A percentile compares a stretch with the other conserved stretches of the same genome.
Conservation (phyloP, 1,140 invertebrate genomes). For the Procambarus clarkii region DNA sequence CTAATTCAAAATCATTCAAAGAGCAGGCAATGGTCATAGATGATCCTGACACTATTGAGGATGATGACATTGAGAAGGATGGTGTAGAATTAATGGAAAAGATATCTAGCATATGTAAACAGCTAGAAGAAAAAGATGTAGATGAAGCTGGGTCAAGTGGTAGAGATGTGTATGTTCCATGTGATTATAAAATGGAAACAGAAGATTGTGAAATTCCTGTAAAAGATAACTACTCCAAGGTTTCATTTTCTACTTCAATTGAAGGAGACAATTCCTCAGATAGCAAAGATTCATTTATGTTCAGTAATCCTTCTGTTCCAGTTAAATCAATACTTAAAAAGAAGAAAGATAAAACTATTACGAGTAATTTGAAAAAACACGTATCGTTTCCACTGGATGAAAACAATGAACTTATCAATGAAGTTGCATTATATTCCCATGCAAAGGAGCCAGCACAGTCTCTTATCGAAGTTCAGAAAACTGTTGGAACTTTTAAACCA, state of each 20-base stretch:
- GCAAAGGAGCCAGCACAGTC: conserved; percentile 62
- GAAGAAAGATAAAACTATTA: conserved; percentile 35
- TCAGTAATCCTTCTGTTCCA: conserved; percentile 10
- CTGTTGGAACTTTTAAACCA: conserved; percentile 44
- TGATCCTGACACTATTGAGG: conserved; percentile 6
- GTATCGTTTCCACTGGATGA: conserved; percentile 59
- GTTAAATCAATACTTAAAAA: conserved; percentile 60
- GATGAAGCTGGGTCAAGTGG: conserved; percentile 2
- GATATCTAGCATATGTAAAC: conserved; percentile 49
- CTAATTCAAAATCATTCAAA: not conserved
- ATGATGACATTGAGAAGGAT: conserved; percentile 30
- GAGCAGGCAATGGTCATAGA: not conserved
- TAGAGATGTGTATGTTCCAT: not conserved
- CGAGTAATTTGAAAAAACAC: conserved; percentile 31
- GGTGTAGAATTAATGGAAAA: conserved; percentile 49
- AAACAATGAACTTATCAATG: conserved; percentile 60
- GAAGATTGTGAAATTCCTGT: not conserved
- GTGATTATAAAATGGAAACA: conserved; percentile 1
- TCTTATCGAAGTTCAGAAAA: conserved; percentile 53
- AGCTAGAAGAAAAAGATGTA: conserved; percentile 46
- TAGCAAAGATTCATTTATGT: not conserved
- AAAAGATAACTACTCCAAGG: not conserved
- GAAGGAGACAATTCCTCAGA: conserved; percentile 16
- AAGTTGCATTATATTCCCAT: conserved; percentile 58
- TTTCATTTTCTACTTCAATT: not conserved